These are phyloP conservation scores for Abramis brama DNA, from an alignment of 2,113 vertebrate genomes.

Conservation along the genomic window DNA sequence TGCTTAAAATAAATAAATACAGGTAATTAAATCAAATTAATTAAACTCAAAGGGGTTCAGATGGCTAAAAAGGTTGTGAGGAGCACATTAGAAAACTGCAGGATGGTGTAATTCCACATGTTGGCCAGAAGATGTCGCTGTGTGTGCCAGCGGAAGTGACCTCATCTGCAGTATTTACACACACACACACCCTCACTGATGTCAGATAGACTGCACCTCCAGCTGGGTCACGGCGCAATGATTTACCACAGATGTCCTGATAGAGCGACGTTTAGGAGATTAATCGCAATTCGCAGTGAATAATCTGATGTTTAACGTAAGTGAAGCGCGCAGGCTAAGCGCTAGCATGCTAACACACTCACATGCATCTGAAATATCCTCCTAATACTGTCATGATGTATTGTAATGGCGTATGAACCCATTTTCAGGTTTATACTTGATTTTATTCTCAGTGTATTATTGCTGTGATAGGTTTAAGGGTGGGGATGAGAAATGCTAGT, in stretches of 20 bases:
- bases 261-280: slow-evolving; percentile 34
- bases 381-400: neutral
- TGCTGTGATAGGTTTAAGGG: neutral
- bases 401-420: neutral
- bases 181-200: neutral
- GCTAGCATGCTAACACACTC: slow-evolving; percentile 32
- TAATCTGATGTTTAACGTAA: slow-evolving; percentile 7
- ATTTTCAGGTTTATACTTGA: neutral
- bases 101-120: accelerated
- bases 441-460: neutral
- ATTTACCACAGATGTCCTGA: slow-evolving; percentile 49
- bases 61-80: neutral
- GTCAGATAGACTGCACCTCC: neutral
- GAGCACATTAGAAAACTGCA: neutral
- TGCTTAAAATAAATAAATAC: neutral
- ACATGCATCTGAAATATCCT: neutral
- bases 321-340: neutral
- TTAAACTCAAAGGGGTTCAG: neutral
- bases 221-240: slow-evolving; percentile 62
- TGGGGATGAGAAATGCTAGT: neutral
- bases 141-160: slow-evolving; percentile 15
- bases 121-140: slow-evolving; percentile 53
- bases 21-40: neutral
- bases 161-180: slow-evolving; percentile 7
- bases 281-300: slow-evolving; percentile 17